Base-by-base conservation (phyloP, 2,797 vertebrate genomes). In the Nannoperca australis region DNA sequence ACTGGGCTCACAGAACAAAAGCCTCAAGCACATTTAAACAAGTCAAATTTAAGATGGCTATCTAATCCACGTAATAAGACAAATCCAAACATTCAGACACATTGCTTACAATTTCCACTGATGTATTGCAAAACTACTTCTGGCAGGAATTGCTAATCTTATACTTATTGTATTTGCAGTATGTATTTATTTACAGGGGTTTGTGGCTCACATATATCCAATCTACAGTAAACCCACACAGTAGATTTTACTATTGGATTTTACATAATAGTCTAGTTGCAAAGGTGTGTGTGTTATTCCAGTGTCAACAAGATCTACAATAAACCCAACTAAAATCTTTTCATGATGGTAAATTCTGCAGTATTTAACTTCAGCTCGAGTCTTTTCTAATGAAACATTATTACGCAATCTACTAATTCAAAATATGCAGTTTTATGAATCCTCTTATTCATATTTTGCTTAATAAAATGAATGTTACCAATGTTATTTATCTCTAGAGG, bases 381-480 rank as follows among this genome's bases (percentile, higher is more conserved):
- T 55, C 6, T 70, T 59, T 59, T 0, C 4, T 54, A 12, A 40
- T 53, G 3, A 67, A 80, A 40, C 22, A 34, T 34, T 34, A 44
- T 49, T 1, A 65, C 7, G 18, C 15, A 55, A 24, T 50, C 58
- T 38, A 20, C 50, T 18, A 5, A 17, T 60, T 50, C 17, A 49
- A 66, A 66, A 78, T n/a, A 20, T 59, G 20, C 30, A 64, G 36
- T 65, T 44, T 79, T 42, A 58, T 58, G 40, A 53, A 83, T 66
- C 20, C 45, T 69, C 70, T 73, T 74, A 53, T 44, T 74, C 20
- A 70, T 73, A 54, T 59, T 34, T 79, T 69, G 38, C 64, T 65
- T 55, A 69, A 73, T 69, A 30, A 64, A 65, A 73, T 66, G 13
- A 77, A 49, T 77, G 20, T 77, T 49, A 66, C 44, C 56, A 63